Evolutionary conservation across 1,140 invertebrate species (phyloP), one percentile per base, ranked within the genome.

Genomic region (Theocolax elegans): DNA sequence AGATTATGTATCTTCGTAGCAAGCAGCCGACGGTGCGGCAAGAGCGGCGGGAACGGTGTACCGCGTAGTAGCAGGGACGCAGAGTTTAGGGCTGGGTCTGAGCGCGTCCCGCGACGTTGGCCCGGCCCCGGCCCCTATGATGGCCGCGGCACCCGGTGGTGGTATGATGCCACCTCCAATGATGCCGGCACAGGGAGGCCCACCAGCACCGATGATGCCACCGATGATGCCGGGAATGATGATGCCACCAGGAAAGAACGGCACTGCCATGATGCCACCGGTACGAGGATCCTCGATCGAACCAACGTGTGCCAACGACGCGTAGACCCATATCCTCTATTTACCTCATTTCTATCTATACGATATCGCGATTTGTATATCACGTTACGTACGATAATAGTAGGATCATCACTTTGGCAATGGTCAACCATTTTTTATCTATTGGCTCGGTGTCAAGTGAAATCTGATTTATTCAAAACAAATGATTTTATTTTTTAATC

Each of bases 41-140:
- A 87, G 92, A 81, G 90, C 91, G 77, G 91, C 91, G 51, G 92
- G 92, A 77, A 90, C 89, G 76, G 90, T 92, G 76, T 92, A 92
- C 87, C 89, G 92, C 58, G 89, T 93, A 80, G 89, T 93, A 76
- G 90, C 92, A 67, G 92, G 92, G 75, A 92, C 91, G 64, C 91
- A 92, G 87, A 91, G 90, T 81, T 87, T 91, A 72, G 90, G 90
- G 84, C 86, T 91, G 80, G 90, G 90, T 78, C 85, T 92, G 78
- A 89, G 89, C 81, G 88, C 90, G 78, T 88, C 89, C 53, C 87
- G 90, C 80, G 87, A 90, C 77, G 86, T 89, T 76, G 86, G 88
- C 77, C 83, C 85, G 74, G 80, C 80, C 74, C 76, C 77, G 78
- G 85, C 88, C 75, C 87, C 88, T 77, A 85, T 87, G 77, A 78